These are phyloP conservation scores for human (Homo sapiens) DNA, from an alignment of 2,113 vertebrate species.

Conservation along the genomic window DNA sequence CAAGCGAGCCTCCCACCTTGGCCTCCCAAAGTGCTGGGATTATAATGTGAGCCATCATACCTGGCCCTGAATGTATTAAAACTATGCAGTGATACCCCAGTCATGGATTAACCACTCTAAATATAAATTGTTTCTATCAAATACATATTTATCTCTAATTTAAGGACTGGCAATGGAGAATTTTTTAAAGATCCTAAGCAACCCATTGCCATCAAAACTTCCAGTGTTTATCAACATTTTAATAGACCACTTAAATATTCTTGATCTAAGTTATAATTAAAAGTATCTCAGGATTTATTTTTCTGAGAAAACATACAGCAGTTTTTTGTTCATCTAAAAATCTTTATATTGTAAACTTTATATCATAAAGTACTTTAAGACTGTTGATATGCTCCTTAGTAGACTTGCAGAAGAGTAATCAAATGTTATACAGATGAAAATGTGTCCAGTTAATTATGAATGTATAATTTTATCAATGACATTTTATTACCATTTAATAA, in stretches of 20 bases:
- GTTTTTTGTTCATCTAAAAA: neutral
- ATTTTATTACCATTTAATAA: neutral
- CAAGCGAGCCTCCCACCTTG: too few species aligned
- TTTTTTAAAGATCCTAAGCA: neutral
- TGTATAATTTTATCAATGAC: neutral
- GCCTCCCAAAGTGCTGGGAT: too few species aligned
- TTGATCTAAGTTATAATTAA: constrained; percentile 39
- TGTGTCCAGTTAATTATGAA: neutral
- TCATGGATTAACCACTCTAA: constrained; percentile 18
- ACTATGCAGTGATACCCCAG: neutral
- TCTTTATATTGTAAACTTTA: neutral
- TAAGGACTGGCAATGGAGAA: neutral
- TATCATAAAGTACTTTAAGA: neutral
- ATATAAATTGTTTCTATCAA: constrained; percentile 47
- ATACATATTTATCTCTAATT: constrained; percentile 25
- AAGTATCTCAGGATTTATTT: constrained; percentile 42
- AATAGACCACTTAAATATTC: constrained; percentile 40
- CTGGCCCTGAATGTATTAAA: constrained; percentile 12
- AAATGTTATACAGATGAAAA: neutral
- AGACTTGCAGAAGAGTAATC: neutral
- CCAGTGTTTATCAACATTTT: constrained; percentile 61
- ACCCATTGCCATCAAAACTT: neutral
- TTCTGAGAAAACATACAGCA: neutral
- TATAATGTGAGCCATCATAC: too few species aligned
- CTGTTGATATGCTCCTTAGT: neutral